A percentile compares a stretch with the other conserved stretches of the same genome.
Conservation (phyloP, 2,113 vertebrate species). For the Nesoenas mayeri region DNA sequence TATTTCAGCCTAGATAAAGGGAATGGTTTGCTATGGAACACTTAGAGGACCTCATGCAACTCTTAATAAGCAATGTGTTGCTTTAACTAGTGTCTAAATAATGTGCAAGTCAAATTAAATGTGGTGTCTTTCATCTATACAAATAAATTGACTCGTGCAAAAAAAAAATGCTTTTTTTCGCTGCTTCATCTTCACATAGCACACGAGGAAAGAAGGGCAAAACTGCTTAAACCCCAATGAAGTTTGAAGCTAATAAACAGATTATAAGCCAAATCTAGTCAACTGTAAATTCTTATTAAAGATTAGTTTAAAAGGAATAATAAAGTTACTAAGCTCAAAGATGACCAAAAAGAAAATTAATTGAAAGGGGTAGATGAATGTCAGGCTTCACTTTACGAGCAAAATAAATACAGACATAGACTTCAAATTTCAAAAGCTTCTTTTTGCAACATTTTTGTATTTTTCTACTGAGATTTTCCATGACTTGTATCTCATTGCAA, state of each 20-base stretch:
- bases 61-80: constrained; percentile 11
- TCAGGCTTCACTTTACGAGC: not conserved
- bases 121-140: constrained; percentile 27
- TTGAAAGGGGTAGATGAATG: constrained; percentile 13
- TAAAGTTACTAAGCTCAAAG: constrained; percentile 43
- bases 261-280: not conserved
- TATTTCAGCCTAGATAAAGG: constrained; percentile 73
- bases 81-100: constrained; percentile 24
- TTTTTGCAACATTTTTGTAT: not conserved
- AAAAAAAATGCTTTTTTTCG: constrained; percentile 16
- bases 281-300: constrained; percentile 51
- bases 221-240: not conserved
- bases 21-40: constrained; percentile 67
- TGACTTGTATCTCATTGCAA: constrained; percentile 1
- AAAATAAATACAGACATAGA: not conserved
- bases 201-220: not conserved
- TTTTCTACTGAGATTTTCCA: constrained; percentile 17
- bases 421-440: not conserved
- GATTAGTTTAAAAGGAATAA: constrained; percentile 4
- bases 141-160: constrained; percentile 34
- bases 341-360: constrained; percentile 51
- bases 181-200: constrained; percentile 15
- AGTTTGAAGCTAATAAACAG: constrained; percentile 35
- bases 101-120: constrained; percentile 42
- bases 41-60: constrained; percentile 50